Base-by-base conservation (phyloP, 2,888 invertebrate species). In the Xestia ashworthii region DNA sequence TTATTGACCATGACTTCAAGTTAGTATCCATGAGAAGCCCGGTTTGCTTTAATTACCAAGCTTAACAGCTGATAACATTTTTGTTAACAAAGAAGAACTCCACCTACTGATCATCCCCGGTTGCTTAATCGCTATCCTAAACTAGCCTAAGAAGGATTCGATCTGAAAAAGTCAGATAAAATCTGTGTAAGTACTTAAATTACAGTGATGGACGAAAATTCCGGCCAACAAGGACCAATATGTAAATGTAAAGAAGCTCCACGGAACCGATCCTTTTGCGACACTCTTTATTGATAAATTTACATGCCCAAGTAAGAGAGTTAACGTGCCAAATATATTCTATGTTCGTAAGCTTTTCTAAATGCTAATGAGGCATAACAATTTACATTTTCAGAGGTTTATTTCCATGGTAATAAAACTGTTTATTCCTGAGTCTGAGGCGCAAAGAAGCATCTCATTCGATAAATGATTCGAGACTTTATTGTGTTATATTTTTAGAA, bases 341-440 rank as follows among this genome's bases (percentile, higher is more conserved):
- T 65, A 62, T 41, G 46, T 78, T 71, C 78, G 74, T 79, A 84
- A 85, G 74, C 77, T 86, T 85, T 84, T 84, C 78, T 84, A 88
- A 88, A 88, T 87, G 87, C 72, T 85, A 88, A 89, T 87, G 66
- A 81, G 76, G n/a, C 38, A 74, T 72, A 79, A 84, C 50, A 84
- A 86, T 87, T 86, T 84, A 76, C 87, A 87, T 87, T 84, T 85
- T 78, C 80, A 80, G 76, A 78, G 76, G 76, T 77, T 79, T 74
- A 83, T 85, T 83, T 81, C 62, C 71, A 85, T 81, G 25, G 60
- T 41, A 75, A 77, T 71, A 71, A 76, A 76, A 64, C 22, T 66
- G 41, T 64, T 70, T 69, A 50, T 65, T 46, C 11, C 38, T 67
- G 60, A 53, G 44, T 1, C 53, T 46, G 22, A 53, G 65, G 75